Evolutionary conservation across 2,113 vertebrate genomes (phyloP).

Genomic region (Sphaerodactylus townsendi): DNA sequence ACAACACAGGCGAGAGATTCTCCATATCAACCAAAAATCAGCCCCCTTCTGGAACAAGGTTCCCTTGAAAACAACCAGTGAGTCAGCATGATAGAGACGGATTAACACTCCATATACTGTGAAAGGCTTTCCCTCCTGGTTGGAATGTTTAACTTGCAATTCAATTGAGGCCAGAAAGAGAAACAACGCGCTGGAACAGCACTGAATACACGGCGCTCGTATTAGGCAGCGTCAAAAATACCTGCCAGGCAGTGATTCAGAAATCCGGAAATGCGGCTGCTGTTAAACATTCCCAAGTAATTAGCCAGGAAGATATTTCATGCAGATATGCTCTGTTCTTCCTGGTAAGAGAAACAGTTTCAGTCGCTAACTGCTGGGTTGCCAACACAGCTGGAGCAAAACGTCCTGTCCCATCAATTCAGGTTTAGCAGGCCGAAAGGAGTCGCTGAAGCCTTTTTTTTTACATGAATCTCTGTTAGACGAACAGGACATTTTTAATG

Average conservation of each 20-base stretch:
- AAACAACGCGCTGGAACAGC: neutral
- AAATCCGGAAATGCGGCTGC: neutral
- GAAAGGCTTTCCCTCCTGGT: neutral
- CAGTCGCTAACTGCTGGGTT: neutral
- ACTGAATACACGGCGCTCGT: neutral
- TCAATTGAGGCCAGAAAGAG: neutral
- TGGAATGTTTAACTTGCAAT: neutral
- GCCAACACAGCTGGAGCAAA: no score
- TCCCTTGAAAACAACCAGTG: neutral
- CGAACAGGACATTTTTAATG: no score
- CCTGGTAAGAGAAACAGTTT: neutral
- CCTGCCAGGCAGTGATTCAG: neutral
- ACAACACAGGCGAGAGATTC: no score
- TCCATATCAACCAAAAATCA: neutral
- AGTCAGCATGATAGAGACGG: neutral
- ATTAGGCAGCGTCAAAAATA: neutral
- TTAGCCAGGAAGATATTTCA: neutral
- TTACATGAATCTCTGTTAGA: no score
- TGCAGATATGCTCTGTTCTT: neutral
- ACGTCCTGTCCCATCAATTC: no score
- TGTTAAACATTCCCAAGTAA: neutral
- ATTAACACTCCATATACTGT: no score
- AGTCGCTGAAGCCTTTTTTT: no score
- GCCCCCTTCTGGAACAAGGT: neutral
- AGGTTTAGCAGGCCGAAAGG: no score